A percentile compares a stretch with the other conserved stretches of the same genome.
These are phyloP conservation scores for Ophioderma brevispina DNA, from an alignment of 35 echinoderm and acorn worm species.

Conservation along the genomic window DNA sequence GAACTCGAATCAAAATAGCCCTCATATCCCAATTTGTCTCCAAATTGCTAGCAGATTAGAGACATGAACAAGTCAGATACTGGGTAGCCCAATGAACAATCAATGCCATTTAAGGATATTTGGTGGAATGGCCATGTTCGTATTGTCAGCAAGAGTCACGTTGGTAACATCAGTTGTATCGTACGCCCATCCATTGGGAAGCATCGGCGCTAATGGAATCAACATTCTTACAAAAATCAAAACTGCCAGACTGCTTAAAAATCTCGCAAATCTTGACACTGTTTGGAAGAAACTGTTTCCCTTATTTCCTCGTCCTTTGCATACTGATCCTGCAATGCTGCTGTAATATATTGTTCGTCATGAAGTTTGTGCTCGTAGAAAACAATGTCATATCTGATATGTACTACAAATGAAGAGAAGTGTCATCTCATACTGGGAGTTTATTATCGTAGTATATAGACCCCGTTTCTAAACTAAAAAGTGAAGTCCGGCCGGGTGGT, in stretches of 20 bases:
- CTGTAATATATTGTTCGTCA: no score
- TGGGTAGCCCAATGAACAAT: not conserved
- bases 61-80: not conserved
- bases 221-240: not conserved
- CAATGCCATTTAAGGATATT: not conserved
- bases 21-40: not conserved
- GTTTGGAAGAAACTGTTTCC: no score
- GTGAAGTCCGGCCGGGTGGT: no score
- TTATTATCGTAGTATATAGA: no score
- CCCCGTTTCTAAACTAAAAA: no score
- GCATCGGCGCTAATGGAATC: not conserved
- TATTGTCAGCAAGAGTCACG: not conserved
- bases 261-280: not conserved
- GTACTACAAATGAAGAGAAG: no score
- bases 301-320: no score
- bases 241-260: not conserved
- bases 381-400: no score
- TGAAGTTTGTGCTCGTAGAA: no score
- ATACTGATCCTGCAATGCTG: no score
- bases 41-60: not conserved
- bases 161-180: not conserved
- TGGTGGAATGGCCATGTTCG: not conserved
- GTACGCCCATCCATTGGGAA: not conserved
- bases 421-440: no score
- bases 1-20: not conserved